Base-by-base conservation (phyloP, 2,797 vertebrate genomes). In the Tokudaia tokunoshimensis region DNA sequence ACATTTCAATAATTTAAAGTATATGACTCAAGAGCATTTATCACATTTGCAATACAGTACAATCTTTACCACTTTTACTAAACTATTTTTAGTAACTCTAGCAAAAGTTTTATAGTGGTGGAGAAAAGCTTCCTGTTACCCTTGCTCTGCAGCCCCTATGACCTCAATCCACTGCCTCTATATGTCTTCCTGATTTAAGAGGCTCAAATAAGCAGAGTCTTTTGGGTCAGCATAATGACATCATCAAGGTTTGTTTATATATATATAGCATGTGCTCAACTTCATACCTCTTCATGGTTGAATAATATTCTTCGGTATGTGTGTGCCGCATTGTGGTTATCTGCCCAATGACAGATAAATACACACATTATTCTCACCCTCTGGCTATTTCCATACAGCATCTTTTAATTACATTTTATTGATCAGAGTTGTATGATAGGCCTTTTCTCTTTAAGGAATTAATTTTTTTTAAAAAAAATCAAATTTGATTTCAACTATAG, bases 401-500 rank as follows among this genome's bases (percentile, higher is more conserved):
- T 85, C 63, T 79, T 79, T 93, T 74, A 59, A 79, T 91, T 76
- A 70, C 20, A 92, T 89, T 57, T 72, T 93, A 76, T 94, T 81
- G 50, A n/a, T 85, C 88, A 86, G 24, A 84, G 79, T 81, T 63
- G 63, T 61, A 31, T 63, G 5, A 41, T 55, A 31, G 12, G n/a
- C 41, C 37, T 8, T n/a, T 85, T 94, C 59, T 85, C n/a, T 89
- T 84, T 82, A 91, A 76, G 57, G 15, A 91, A 86, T 26, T 72
- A 19, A 31, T 15, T 67, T 70, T n/a, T 72, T 61, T 41, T 61
- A 52, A 86, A 61, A 78, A n/a, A 47, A 79, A 41, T 34, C 1
- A 22, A 55, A 78, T 91, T 50, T 85, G 59, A 44, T 76, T 85
- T 94, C 52, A 72, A 29, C 41, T 17, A 7, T 55, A 85, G 31